Conservation (phyloP, 1,140 invertebrate genomes). For the Lordiphosa mommai region DNA sequence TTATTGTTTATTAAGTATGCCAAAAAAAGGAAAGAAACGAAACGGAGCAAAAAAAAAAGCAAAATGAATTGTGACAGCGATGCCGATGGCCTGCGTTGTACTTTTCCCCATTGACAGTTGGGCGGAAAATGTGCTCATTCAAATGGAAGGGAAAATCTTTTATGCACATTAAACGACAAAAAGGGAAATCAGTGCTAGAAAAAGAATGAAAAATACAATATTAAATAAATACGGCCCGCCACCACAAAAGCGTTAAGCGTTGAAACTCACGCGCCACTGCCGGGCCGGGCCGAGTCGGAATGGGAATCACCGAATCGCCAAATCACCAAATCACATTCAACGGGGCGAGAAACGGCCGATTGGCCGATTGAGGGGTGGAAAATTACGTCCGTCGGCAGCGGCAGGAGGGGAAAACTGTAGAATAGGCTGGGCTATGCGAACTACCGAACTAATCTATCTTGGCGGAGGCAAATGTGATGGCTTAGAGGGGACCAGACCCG, state of each 20-base stretch:
- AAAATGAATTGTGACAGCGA: slow-evolving; percentile 64
- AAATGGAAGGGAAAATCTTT: slow-evolving; percentile 75
- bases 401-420: neutral
- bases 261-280: slow-evolving; percentile 67
- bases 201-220: slow-evolving; percentile 73
- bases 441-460: no score
- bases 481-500: no score
- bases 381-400: neutral
- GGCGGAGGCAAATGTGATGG: no score
- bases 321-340: slow-evolving; percentile 8
- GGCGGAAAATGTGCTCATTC: slow-evolving; percentile 72
- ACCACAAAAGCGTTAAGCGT: slow-evolving; percentile 73
- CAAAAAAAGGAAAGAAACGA: slow-evolving; percentile 24
- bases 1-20: slow-evolving; percentile 62
- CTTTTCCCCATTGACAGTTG: slow-evolving; percentile 64
- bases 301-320: slow-evolving; percentile 5
- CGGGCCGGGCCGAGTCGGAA: slow-evolving; percentile 18
- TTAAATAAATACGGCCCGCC: slow-evolving; percentile 69
- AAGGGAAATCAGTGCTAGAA: slow-evolving; percentile 73
- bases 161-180: slow-evolving; percentile 77
- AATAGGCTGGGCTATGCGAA: no score
- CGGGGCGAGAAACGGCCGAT: slow-evolving; percentile 10
- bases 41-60: slow-evolving; percentile 4
- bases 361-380: slow-evolving; percentile 3
- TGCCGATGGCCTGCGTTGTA: slow-evolving; percentile 34